These are phyloP conservation scores for Phrynocephalus forsythii DNA, from an alignment of 2,797 vertebrate species.

Conservation along the genomic window DNA sequence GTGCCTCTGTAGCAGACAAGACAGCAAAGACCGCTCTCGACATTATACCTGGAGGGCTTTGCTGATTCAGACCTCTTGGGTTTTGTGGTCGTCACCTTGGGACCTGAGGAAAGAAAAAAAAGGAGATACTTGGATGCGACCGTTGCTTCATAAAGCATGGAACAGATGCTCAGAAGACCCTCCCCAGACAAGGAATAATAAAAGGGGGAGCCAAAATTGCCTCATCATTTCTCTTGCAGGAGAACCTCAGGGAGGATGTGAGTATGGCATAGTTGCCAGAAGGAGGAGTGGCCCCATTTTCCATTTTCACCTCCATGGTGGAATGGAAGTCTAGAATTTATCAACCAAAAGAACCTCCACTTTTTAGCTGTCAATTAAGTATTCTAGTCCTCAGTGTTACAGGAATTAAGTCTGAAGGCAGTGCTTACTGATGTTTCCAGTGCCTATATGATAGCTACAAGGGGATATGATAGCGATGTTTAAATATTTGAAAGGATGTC, in stretches of 20 bases:
- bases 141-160: neutral
- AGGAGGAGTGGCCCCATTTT: neutral
- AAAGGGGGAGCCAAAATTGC: neutral
- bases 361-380: neutral
- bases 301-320: neutral
- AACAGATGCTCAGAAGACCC: neutral
- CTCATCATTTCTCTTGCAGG: neutral
- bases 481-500: too few relatives aligned
- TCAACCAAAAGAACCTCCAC: neutral
- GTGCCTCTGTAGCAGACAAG: neutral
- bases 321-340: too few relatives aligned
- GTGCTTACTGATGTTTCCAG: neutral
- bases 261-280: neutral
- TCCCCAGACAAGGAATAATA: neutral
- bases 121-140: conserved; percentile 45
- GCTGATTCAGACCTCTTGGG: conserved; percentile 17
- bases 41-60: conserved; percentile 67
- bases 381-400: neutral
- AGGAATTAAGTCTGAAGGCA: neutral
- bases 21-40: conserved; percentile 43
- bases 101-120: conserved; percentile 52
- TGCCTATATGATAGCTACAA: too few relatives aligned
- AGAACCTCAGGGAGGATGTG: neutral
- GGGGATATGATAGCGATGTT: too few relatives aligned
- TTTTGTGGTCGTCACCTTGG: conserved; percentile 45